Percentiles rank a stretch among this genome's conserved stretches.
Conservation (phyloP, 2,888 invertebrate genomes). For the Cyrtodaria siliqua region DNA sequence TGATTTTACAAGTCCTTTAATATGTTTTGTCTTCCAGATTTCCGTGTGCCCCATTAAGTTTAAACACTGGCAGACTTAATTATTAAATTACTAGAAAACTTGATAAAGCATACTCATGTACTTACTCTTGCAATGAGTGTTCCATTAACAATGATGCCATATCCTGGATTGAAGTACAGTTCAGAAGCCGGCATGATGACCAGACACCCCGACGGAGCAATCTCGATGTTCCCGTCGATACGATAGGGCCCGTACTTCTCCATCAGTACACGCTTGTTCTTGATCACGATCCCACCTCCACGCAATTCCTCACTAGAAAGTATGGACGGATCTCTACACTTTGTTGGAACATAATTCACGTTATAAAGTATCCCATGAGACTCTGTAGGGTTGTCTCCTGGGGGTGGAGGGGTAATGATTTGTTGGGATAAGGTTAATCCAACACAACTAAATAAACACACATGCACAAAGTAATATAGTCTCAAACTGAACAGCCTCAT, state of each 20-base stretch:
- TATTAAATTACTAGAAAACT: too few species aligned
- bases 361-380: slow-evolving; percentile 78
- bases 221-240: slow-evolving; percentile 76
- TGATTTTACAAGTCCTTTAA: too few species aligned
- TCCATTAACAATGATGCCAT: slow-evolving; percentile 97
- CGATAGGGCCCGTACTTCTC: slow-evolving; percentile 72
- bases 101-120: too few species aligned
- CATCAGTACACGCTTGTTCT: slow-evolving; percentile 70
- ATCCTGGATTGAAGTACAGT: slow-evolving; percentile 95
- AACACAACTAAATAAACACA: too few species aligned
- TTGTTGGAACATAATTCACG: slow-evolving; percentile 69
- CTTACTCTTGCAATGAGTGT: slow-evolving; percentile 95
- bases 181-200: slow-evolving; percentile 96
- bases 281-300: slow-evolving; percentile 56
- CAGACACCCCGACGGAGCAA: slow-evolving; percentile 86
- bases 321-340: slow-evolving; percentile 72
- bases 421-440: too few species aligned
- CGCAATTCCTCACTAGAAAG: slow-evolving; percentile 38
- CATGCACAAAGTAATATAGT: too few species aligned
- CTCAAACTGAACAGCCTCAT: too few species aligned
- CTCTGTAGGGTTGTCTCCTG: slow-evolving; percentile 70
- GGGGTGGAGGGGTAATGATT: slow-evolving; percentile 75
- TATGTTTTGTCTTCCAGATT: too few species aligned
- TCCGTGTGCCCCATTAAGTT: too few species aligned
- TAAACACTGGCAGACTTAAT: too few species aligned